Conservation (phyloP, 2,113 vertebrate species). For the Laterallus jamaicensis region DNA sequence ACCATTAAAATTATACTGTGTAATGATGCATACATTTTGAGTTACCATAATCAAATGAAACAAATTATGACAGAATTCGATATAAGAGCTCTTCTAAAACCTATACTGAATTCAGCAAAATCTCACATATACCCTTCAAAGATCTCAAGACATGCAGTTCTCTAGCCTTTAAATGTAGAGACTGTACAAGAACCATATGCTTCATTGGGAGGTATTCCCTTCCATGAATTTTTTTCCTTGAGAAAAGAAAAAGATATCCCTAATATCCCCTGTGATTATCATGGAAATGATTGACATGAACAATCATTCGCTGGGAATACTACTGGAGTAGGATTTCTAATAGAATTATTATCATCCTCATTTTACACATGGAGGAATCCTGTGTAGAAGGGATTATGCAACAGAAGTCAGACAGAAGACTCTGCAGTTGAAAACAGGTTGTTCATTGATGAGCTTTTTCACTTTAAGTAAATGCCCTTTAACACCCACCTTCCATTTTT, state of each 20-base stretch:
- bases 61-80: background rate
- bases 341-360: background rate
- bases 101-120: background rate
- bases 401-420: background rate
- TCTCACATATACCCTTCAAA: background rate
- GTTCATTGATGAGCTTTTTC: background rate
- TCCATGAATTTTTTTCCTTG: background rate
- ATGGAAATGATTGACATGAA: background rate
- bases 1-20: background rate
- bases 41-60: background rate
- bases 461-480: background rate
- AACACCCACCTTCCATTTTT: background rate
- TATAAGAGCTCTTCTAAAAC: background rate
- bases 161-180: background rate
- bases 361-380: background rate
- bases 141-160: background rate
- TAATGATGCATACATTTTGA: background rate
- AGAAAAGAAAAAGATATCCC: background rate
- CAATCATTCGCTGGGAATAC: background rate
- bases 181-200: background rate
- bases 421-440: background rate
- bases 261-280: background rate
- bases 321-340: background rate
- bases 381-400: background rate
- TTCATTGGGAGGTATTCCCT: background rate